Evolutionary conservation across 37 sponge, comb jelly and placozoan genomes (phyloP), one percentile per base, ranked within the genome.

Genomic region (Agelas oroides): DNA sequence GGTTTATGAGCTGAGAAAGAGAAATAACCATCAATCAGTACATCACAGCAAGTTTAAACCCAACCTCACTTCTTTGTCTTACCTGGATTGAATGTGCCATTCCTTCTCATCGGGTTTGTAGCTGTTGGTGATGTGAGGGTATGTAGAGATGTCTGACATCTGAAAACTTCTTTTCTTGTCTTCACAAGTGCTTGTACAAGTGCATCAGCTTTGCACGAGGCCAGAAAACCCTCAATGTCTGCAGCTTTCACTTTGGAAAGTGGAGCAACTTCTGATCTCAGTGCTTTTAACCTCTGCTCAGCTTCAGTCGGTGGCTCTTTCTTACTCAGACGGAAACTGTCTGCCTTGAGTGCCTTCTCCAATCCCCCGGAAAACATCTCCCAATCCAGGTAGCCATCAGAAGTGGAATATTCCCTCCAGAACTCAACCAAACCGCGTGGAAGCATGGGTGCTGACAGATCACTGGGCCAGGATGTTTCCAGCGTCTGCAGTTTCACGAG

Each of bases 121-220:
- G 46, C 8, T 46, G 46, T 8, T 46, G 46, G 46, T 12, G 46
- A 46, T 46, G 46, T 46, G 46, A 46, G 46, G 46, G 46, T 8
- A 32, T 78, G 70, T 23, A 86, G 72, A 57, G 79, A 71, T 58
- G 8, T 41, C 64, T 86, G 87, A 28, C 70, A 71, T 21, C 40
- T 73, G 65, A 79, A 79, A 34, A 79, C 79, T 62, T 86, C 87
- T 59, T 79, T 86, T 60, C 71, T 86, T 28, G 65, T 54, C 53
- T 57, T 68, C 27, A 15, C 23, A 19, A 86, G 65, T 27, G 87
- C 80, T 31, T 59, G 53, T 0, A 52, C 53, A 5, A 86, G 41
- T 15, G 20, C 24, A 17, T 76, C 58, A 77, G 41, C 41, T 21
- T 28, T 15, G 41, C 86, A 85, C 0, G 25, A 12, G 37, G 59